Evolutionary conservation across 2,797 vertebrate genomes (phyloP).

Genomic region (Macropus fuliginosus): DNA sequence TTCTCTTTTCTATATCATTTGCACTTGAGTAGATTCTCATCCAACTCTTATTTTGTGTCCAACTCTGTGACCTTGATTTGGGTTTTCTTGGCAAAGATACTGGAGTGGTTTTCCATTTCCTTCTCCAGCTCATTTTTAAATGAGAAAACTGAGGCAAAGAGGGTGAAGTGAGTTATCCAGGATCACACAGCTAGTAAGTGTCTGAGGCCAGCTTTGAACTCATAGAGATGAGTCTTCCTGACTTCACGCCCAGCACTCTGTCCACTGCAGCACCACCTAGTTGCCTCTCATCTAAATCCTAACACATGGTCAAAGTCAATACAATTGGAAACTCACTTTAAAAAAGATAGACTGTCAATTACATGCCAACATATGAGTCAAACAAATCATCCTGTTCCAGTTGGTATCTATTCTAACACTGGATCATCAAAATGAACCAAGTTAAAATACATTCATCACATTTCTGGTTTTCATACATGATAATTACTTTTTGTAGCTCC

Average conservation of each 20-base stretch:
- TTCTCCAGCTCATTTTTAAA: not conserved
- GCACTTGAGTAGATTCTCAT: too few species aligned
- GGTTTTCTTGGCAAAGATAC: too few species aligned
- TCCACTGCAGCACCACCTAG: not conserved
- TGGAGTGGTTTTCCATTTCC: not conserved
- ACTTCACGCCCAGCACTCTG: not conserved
- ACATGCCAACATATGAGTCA: conserved; percentile 39
- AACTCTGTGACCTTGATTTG: too few species aligned
- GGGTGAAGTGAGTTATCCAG: not conserved
- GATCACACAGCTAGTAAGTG: not conserved
- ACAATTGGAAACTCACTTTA: not conserved
- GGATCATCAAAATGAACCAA: conserved; percentile 35
- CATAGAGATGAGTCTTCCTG: not conserved
- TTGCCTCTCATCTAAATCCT: not conserved
- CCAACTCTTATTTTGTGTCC: too few species aligned
- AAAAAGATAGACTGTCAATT: not conserved
- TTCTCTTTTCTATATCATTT: too few species aligned
- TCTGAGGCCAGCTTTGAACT: not conserved
- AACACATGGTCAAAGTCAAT: conserved; percentile 20
- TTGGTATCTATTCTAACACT: conserved; percentile 8
- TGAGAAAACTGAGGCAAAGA: not conserved
- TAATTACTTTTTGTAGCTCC: conserved; percentile 64
- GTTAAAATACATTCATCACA: conserved; percentile 50
- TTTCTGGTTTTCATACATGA: conserved; percentile 31
- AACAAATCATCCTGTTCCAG: conserved; percentile 49